Conservation (phyloP, 1,140 invertebrate species). For the Listronotus bonariensis region DNA sequence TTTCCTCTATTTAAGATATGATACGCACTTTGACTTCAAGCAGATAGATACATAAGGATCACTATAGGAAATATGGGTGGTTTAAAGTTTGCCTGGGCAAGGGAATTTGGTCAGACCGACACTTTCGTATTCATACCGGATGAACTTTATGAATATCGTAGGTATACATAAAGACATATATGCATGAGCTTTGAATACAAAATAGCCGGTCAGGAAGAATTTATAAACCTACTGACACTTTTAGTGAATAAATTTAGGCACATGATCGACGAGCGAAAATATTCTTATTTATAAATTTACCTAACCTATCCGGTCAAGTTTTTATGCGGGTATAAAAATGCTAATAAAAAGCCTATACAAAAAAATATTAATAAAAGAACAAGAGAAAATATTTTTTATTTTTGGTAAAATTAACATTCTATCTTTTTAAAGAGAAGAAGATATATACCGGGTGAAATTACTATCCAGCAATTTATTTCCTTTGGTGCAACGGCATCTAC, state of each 20-base stretch:
- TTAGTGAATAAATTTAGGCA: constrained; percentile 23
- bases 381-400: no score
- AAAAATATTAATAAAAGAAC: no score
- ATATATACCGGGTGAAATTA: no score
- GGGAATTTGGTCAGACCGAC: constrained; percentile 22
- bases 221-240: constrained; percentile 28
- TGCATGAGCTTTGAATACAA: constrained; percentile 27
- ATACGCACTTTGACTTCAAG: no score
- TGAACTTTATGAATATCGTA: constrained; percentile 39
- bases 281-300: constrained; percentile 11
- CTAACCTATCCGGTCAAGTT: no score
- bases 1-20: no score
- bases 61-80: background rate
- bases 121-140: constrained; percentile 32
- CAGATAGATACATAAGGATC: background rate
- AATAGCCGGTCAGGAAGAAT: constrained; percentile 34
- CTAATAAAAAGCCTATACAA: no score
- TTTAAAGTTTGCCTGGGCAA: background rate
- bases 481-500: no score
- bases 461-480: no score
- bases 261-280: constrained; percentile 33
- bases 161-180: constrained; percentile 33
- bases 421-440: no score
- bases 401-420: no score
- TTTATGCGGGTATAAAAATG: no score